phyloP scores from a whole-genome alignment of 2,888 invertebrate genomes.

The Caenorhabditis panamensis region DNA sequence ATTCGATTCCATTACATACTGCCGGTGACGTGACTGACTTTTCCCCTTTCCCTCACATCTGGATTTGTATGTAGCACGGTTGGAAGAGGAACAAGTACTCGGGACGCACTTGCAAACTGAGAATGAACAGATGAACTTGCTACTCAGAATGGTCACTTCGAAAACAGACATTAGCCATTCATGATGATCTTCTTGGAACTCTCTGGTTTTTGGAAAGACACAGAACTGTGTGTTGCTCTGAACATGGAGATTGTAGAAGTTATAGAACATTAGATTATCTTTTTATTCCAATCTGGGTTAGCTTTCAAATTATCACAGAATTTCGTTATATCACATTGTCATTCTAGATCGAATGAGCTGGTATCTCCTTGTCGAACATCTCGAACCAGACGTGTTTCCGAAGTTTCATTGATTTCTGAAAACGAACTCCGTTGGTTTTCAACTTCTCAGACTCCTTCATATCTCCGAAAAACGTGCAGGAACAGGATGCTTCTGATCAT shows the following conservation, averaged over 20 bases:
- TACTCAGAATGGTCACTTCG: no score
- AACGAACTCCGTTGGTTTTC: conserved; percentile 11
- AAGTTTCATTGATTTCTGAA: conserved; percentile 30
- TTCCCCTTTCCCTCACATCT: background rate
- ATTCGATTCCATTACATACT: conserved; percentile 47
- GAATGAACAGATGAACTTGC: no score
- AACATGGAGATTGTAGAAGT: no score
- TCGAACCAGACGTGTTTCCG: conserved; percentile 26
- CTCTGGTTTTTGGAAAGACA: background rate
- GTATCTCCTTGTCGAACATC: conserved; percentile 19
- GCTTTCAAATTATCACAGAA: background rate
- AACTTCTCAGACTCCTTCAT: background rate
- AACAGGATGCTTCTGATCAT: conserved; percentile 1
- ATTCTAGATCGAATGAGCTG: conserved; percentile 23
- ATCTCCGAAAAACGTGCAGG: no score
- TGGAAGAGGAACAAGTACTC: no score
- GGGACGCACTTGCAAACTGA: no score
- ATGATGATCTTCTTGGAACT: background rate
- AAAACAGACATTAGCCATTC: background rate
- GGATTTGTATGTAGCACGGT: no score
- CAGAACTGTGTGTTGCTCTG: background rate
- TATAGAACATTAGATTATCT: no score
- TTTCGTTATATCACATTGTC: no score
- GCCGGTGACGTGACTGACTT: conserved; percentile 41
- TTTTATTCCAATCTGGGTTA: no score